Evolutionary conservation across 2,797 vertebrate genomes (phyloP).

Genomic region (Mallotus villosus): DNA sequence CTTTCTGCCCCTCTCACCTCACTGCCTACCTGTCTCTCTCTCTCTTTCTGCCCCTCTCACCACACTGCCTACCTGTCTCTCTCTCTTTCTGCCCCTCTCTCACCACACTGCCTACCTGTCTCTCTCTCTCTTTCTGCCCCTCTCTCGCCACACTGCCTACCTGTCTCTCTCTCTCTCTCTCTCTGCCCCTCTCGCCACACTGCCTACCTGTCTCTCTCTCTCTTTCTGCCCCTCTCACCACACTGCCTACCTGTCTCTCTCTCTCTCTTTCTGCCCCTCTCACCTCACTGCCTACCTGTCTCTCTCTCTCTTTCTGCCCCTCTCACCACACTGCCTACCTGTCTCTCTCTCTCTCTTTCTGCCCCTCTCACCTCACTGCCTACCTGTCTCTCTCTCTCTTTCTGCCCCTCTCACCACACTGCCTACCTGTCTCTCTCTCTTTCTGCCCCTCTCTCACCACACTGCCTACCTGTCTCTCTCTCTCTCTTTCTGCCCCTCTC

Average conservation of each 20-base stretch:
- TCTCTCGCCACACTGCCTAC: neutral
- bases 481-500: too few species aligned
- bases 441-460: neutral
- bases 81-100: neutral
- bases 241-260: too few species aligned
- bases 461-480: too few species aligned
- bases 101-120: too few species aligned
- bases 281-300: too few species aligned
- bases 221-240: neutral
- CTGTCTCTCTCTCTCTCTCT: neutral
- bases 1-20: neutral
- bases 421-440: neutral
- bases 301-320: too few species aligned
- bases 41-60: neutral
- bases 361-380: neutral
- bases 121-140: neutral
- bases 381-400: neutral
- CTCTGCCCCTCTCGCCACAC: neutral
- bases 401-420: neutral
- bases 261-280: neutral
- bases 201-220: neutral
- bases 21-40: too few species aligned
- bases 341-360: neutral
- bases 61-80: too few species aligned
- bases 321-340: neutral